Evolutionary conservation across 2,113 vertebrate species (phyloP).

Genomic region (Eonycteris spelaea): DNA sequence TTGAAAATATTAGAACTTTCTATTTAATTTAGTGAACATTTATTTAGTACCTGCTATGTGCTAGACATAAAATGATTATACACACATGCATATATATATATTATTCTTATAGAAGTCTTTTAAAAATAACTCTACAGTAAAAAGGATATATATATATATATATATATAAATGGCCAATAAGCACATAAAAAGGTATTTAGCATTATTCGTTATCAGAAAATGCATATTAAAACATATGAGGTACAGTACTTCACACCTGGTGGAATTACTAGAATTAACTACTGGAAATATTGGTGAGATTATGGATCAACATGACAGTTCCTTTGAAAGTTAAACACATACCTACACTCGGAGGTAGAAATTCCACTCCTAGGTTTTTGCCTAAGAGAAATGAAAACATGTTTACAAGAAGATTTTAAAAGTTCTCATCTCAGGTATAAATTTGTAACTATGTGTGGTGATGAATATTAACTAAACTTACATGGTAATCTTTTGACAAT

Average conservation of each 20-base stretch:
- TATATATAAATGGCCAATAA: not conserved
- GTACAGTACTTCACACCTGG: not conserved
- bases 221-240: not conserved
- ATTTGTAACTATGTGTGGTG: not conserved
- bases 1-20: not conserved
- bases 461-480: not conserved
- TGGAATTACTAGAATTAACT: not conserved
- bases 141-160: not conserved
- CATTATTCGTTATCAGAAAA: not conserved
- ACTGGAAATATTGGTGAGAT: not conserved
- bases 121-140: not conserved
- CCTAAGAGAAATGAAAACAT: not conserved
- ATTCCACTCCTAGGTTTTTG: not conserved
- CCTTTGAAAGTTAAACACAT: not conserved
- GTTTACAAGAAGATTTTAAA: not conserved
- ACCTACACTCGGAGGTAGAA: not conserved
- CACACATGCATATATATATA: no score
- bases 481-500: not conserved
- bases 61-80: not conserved
- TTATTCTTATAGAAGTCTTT: not conserved
- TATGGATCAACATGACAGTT: not conserved
- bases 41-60: not conserved
- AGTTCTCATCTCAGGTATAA: not conserved
- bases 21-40: not conserved
- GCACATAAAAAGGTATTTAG: not conserved